Evolutionary conservation across 2,888 invertebrate genomes (phyloP), one percentile per base, ranked within the genome.

Genomic region (Volucella inanis): DNA sequence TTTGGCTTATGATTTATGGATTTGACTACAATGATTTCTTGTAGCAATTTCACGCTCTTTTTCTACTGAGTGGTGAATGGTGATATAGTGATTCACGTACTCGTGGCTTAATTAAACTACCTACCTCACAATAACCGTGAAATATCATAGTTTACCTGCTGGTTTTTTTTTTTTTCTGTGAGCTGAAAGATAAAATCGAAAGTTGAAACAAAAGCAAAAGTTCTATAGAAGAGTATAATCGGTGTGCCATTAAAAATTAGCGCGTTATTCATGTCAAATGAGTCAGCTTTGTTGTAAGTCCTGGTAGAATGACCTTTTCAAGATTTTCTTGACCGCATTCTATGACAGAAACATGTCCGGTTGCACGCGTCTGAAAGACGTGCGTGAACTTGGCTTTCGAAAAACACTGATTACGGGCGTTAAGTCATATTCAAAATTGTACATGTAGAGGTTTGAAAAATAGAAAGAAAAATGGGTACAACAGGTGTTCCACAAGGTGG

Each of bases 401-500:
- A 62, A 62, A 39, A 22, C 9, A 39, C 31, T n/a, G 64, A 67
- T 41, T 49, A 49, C 31, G 31, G 31, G 31, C 31, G 31, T 31
- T 6, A 6, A 31, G 31, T 31, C 31, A 31, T 31, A 31, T 31
- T 31, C 70, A 84, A 61, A 41, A 68, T 9, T 55, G 50, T 59
- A 57, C 57, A 39, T 52, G 45, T n/a, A 39, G 45, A 59, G 41
- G 8, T 14, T 12, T 14, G 22, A 1, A 18, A 12, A 6, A 18
- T 49, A 15, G 9, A 41, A 31, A 31, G 31, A 31, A 31, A 31
- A 57, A 31, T 67, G 54, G 57, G 49, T 55, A n/a, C 41, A 41
- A 80, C 84, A 80, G 84, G 84, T 84, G 80, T 75, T 70, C 45
- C 41, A 45, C 84, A 84, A 84, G 84, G 84, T 67, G 61, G 71